Evolutionary conservation across 37 sponge, comb jelly and placozoan genomes (phyloP), one percentile per base, ranked within the genome.

Genomic region (Mnemiopsis leidyi): DNA sequence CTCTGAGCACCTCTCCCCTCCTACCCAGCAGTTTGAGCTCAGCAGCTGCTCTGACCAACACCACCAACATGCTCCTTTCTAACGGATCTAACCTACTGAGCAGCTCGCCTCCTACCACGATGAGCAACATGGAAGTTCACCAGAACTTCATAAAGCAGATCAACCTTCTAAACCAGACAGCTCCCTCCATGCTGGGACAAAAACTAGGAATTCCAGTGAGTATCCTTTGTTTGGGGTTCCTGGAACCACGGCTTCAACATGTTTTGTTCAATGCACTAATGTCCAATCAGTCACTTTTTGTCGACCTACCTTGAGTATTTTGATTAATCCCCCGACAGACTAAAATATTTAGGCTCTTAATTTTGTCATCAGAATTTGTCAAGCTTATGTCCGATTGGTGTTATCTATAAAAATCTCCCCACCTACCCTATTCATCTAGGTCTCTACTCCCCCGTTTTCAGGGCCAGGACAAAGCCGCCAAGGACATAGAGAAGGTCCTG

Each of bases 71-170:
- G 35, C 36, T 77, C 36, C 79, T 77, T 3, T 16, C 18, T 9
- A 77, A 77, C 79, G 79, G 36, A 1, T 26, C 79, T 1, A 32
- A 26, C 36, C 79, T 77, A 0, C 79, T 77, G 3, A 77, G 36
- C 32, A 77, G 36, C 35, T 16, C 32, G 30, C 20, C 79, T 77
- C 36, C 32, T 5, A 77, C 32, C 9, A 26, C 32, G 35, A 77
- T 26, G 79, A 77, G 32, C 79, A 77, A 77, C 79, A 77, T 77
- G 79, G 79, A 77, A 32, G 79, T 77, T 0, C 79, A 77, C 35
- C 79, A 77, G 79, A 77, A 77, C 79, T 77, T 77, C 79, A 77
- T 77, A 33, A 77, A 77, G 35, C 79, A 77, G 79, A 77, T 77
- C 18, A 77, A 77, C 36, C 32, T 77, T 33, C 79, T 77, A 3